Evolutionary conservation across 2,797 vertebrate genomes (phyloP).

Genomic region (Lacerta agilis): DNA sequence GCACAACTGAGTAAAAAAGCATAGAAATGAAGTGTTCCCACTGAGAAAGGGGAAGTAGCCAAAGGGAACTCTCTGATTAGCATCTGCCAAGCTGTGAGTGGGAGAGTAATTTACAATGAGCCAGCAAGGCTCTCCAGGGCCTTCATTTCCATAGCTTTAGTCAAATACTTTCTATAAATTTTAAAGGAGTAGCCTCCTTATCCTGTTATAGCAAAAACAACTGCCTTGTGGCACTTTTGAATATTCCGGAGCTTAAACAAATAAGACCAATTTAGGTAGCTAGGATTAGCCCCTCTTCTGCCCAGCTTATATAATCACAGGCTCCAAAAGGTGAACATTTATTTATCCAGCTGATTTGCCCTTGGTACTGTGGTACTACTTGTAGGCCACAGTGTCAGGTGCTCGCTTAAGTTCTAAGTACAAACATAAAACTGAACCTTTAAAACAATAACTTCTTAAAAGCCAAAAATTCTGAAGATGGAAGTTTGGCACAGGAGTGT

Average conservation of each 20-base stretch:
- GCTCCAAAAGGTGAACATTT: background rate
- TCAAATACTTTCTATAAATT: constrained; percentile 11
- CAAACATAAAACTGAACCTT: background rate
- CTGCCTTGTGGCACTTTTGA: background rate
- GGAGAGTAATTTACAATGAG: constrained; percentile 27
- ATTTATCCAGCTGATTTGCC: background rate
- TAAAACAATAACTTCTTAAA: background rate
- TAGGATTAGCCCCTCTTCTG: background rate
- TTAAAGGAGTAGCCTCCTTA: background rate
- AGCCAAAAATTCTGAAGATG: background rate
- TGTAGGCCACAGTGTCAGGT: background rate
- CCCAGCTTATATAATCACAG: background rate
- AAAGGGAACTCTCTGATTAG: constrained; percentile 7
- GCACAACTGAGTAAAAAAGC: constrained; percentile 2
- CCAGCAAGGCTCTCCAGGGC: background rate
- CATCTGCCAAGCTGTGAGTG: constrained; percentile 17
- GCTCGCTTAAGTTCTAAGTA: background rate
- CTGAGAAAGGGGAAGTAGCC: constrained; percentile 9
- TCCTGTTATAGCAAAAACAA: background rate
- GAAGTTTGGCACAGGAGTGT: background rate
- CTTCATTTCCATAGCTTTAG: constrained; percentile 8
- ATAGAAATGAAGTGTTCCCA: background rate
- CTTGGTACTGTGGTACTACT: background rate
- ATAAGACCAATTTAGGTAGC: background rate
- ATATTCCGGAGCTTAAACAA: background rate